Percentiles rank a stretch among this genome's conserved stretches.
Conservation (phyloP, 30 jellyfish, hydroid and myxozoan species). For the Cassiopea xamachana region DNA sequence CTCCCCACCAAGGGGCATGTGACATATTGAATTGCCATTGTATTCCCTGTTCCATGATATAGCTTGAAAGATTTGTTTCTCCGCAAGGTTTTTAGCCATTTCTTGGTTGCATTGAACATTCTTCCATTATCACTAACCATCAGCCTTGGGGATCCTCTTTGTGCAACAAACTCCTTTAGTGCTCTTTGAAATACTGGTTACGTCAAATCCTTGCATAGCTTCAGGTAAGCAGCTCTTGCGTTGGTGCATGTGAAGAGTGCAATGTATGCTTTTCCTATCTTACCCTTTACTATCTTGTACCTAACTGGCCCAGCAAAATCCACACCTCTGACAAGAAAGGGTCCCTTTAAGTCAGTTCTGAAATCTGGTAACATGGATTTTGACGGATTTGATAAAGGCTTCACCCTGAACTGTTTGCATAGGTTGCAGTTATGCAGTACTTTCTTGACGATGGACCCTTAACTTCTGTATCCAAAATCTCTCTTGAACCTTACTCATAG, state of each 20-base stretch:
- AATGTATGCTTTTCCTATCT: conserved; percentile 17
- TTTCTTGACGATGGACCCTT: conserved; percentile 20
- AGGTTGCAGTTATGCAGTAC: conserved; percentile 17
- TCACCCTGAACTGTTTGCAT: conserved; percentile 25
- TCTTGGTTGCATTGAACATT: conserved; percentile 28
- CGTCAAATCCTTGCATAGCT: conserved; percentile 39
- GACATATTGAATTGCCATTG: conserved; percentile 48
- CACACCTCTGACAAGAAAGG: conserved; percentile 21
- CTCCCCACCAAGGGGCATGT: not conserved
- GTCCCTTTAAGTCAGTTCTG: not conserved
- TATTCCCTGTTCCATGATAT: conserved; percentile 21
- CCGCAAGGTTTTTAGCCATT: not conserved
- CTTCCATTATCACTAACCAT: conserved; percentile 49
- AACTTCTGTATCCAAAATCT: conserved; percentile 47
- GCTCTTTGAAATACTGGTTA: conserved; percentile 5
- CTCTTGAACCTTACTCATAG: conserved; percentile 39
- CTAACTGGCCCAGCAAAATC: conserved; percentile 56
- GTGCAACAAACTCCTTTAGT: conserved; percentile 9
- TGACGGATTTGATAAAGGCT: conserved; percentile 30
- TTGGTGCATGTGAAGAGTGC: conserved; percentile 30
- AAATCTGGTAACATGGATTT: no score
- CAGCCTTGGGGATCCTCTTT: conserved; percentile 46
- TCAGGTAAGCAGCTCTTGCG: conserved; percentile 45
- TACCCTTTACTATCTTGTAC: no score
- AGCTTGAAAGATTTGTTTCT: not conserved